Conservation (phyloP, 2,113 vertebrate species). For the Ploceus nigricollis region DNA sequence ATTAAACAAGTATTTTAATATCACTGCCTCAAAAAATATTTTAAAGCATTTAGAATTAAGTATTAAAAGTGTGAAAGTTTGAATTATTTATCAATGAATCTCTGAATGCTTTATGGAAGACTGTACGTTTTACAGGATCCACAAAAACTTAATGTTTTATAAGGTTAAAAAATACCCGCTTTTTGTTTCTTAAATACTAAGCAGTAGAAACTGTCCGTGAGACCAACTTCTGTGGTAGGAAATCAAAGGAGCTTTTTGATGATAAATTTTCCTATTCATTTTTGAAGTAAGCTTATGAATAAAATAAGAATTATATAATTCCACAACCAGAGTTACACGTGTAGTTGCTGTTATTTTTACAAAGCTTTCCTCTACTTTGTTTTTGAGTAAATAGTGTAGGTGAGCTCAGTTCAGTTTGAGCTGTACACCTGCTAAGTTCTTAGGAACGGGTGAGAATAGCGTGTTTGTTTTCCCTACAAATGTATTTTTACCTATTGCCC, state of each 20-base stretch:
- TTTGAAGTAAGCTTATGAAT: not conserved
- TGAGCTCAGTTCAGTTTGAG: not conserved
- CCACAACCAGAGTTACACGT: not conserved
- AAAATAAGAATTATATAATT: not conserved
- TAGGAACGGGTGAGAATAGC: not conserved
- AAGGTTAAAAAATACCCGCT: not conserved
- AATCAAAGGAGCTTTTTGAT: not conserved
- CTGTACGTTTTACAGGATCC: not conserved
- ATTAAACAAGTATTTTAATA: not conserved
- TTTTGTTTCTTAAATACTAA: not conserved
- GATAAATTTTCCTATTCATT: not conserved
- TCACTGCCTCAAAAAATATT: not conserved
- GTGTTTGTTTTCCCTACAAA: not conserved
- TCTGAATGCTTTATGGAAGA: not conserved
- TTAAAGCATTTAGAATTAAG: not conserved
- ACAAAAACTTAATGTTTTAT: not conserved
- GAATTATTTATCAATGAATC: not conserved
- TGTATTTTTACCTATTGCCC: not conserved
- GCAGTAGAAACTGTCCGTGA: not conserved
- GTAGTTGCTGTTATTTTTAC: not conserved
- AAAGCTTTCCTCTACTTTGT: not conserved
- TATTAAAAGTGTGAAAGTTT: not conserved
- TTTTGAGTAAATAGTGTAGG: not conserved
- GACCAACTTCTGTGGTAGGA: fast-evolving
- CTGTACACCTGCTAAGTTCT: not conserved